A percentile compares a stretch with the other conserved stretches of the same genome.
Conservation (phyloP, 2,888 invertebrate species). For the Parasteatoda lunata region DNA sequence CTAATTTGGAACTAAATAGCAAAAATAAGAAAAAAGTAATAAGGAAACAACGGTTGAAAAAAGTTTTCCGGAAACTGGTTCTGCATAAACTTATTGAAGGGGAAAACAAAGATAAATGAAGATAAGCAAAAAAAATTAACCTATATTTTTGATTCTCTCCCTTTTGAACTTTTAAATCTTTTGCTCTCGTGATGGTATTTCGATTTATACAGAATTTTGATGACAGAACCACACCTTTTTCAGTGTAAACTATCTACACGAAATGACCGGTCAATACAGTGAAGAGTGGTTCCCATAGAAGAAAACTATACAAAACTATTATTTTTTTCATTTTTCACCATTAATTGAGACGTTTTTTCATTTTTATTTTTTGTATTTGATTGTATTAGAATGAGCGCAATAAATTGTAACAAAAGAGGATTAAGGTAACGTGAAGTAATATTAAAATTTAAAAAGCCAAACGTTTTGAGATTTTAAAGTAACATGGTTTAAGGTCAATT, state of each 20-base stretch:
- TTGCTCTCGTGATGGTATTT: slow-evolving; percentile 20
- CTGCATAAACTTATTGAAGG: neutral
- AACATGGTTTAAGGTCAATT: too few species aligned
- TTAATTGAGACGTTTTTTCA: too few species aligned
- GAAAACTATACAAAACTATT: neutral
- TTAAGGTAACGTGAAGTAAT: too few species aligned
- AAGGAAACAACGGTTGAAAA: slow-evolving; percentile 12
- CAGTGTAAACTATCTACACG: slow-evolving; percentile 23
- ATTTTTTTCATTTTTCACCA: too few species aligned
- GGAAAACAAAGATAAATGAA: slow-evolving; percentile 19
- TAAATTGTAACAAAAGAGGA: too few species aligned
- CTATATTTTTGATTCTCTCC: slow-evolving; percentile 33
- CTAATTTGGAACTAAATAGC: too few species aligned
- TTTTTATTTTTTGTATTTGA: too few species aligned
- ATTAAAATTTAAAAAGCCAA: too few species aligned
- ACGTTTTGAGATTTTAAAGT: too few species aligned
- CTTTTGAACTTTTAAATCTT: slow-evolving; percentile 13
- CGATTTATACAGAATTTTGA: slow-evolving; percentile 19
- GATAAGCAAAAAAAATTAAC: slow-evolving; percentile 26
- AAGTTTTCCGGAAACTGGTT: slow-evolving; percentile 17
- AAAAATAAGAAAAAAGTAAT: neutral
- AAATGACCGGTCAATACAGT: slow-evolving; percentile 28
- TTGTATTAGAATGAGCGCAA: too few species aligned
- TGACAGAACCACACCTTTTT: slow-evolving; percentile 41
- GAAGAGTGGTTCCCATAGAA: neutral